Percentiles rank a stretch among this genome's conserved stretches.
phyloP scores from a whole-genome alignment of 1,140 invertebrate species.

The Chrysoperla carnea region DNA sequence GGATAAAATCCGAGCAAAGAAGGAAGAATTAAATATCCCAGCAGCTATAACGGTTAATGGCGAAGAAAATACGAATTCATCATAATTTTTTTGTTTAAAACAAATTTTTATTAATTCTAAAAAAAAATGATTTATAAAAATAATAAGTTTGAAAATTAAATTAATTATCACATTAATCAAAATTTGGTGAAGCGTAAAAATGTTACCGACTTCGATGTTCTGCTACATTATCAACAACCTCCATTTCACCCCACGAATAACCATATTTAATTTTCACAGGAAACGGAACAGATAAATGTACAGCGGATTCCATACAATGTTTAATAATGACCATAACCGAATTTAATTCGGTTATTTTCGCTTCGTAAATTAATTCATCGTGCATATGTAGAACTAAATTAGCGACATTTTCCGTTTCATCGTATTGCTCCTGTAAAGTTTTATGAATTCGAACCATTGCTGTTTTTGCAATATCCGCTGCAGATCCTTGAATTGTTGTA shows the following conservation, averaged over 20 bases:
- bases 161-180: too few species aligned
- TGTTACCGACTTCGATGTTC: too few species aligned
- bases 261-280: slow-evolving; percentile 78
- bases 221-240: slow-evolving; percentile 1
- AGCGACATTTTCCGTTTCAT: slow-evolving; percentile 18
- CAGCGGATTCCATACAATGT: slow-evolving; percentile 63
- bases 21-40: slow-evolving; percentile 11
- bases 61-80: neutral
- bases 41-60: neutral
- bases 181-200: too few species aligned
- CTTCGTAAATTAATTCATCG: slow-evolving; percentile 93
- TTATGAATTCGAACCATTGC: slow-evolving; percentile 67
- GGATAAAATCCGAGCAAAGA: slow-evolving; percentile 30
- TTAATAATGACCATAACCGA: slow-evolving; percentile 48
- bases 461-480: slow-evolving; percentile 83
- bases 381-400: slow-evolving; percentile 79
- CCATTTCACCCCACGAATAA: slow-evolving; percentile 55
- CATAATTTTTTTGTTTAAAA: too few species aligned
- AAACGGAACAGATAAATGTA: slow-evolving; percentile 52
- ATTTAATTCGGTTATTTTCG: slow-evolving; percentile 37
- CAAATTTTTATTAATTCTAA: too few species aligned
- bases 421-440: slow-evolving; percentile 20
- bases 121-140: too few species aligned
- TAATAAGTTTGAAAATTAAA: too few species aligned
- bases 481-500: slow-evolving; percentile 87